Conservation (phyloP, 2,888 invertebrate genomes). For the Drosophila mimetica region DNA sequence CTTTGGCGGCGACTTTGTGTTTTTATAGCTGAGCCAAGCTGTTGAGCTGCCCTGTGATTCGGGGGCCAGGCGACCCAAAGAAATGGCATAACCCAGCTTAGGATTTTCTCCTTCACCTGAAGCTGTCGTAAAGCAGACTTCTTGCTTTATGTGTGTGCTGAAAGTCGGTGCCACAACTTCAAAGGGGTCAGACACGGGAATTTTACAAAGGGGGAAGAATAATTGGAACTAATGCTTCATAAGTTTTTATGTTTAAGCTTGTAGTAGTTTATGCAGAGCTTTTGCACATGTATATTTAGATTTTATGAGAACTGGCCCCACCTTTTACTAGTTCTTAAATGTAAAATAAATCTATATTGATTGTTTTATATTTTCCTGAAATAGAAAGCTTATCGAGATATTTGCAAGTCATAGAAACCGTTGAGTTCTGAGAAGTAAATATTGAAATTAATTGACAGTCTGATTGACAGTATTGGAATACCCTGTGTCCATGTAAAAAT, state of each 20-base stretch:
- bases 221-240: constrained; percentile 36
- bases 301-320: background rate
- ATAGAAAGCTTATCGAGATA: background rate
- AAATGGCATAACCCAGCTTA: constrained; percentile 43
- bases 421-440: background rate
- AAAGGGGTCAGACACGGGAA: constrained; percentile 6
- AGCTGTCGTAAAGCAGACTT: constrained; percentile 25
- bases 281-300: background rate
- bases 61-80: constrained; percentile 13
- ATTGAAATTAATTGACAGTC: background rate
- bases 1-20: constrained; percentile 67
- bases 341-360: background rate
- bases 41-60: constrained; percentile 59
- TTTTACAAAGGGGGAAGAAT: constrained; percentile 15
- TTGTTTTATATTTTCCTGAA: background rate
- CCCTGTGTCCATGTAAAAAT: background rate
- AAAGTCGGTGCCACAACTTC: constrained; percentile 11
- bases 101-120: constrained; percentile 32
- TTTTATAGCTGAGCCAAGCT: constrained; percentile 62
- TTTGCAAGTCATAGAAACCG: background rate
- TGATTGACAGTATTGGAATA: background rate
- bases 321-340: background rate
- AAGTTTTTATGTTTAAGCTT: constrained; percentile 7
- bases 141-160: constrained; percentile 7
- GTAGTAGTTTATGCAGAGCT: background rate